Evolutionary conservation across 1,140 invertebrate genomes (phyloP).

Genomic region (Heliconius hewitsoni): DNA sequence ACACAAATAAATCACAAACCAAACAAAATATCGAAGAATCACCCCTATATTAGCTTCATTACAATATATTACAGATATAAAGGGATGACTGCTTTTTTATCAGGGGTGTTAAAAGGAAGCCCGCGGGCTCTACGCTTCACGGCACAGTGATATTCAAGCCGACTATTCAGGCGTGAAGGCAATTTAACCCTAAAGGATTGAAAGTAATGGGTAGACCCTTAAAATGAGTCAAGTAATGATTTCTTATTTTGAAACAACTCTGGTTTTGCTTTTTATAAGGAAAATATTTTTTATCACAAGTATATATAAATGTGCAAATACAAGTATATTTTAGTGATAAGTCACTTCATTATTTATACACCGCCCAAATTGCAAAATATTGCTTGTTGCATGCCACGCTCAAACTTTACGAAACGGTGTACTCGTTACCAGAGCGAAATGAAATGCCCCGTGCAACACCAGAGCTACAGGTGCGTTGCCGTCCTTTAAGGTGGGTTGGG

Average conservation of each 20-base stretch:
- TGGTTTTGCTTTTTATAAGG: not conserved
- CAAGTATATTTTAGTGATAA: too few species aligned
- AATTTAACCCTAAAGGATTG: constrained; percentile 14
- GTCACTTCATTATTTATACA: too few species aligned
- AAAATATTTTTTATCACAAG: not conserved
- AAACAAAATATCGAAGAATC: constrained; percentile 1
- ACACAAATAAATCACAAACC: not conserved
- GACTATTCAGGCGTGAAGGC: constrained; percentile 10
- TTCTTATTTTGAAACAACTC: not conserved
- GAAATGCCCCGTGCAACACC: too few species aligned
- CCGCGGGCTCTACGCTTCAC: not conserved
- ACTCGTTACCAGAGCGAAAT: too few species aligned
- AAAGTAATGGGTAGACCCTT: constrained; percentile 10
- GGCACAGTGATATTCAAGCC: constrained; percentile 1
- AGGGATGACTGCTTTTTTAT: constrained; percentile 7
- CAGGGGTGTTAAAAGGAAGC: constrained; percentile 8
- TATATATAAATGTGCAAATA: too few species aligned
- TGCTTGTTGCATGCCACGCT: too few species aligned
- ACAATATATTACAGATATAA: constrained; percentile 14
- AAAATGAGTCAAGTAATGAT: not conserved
- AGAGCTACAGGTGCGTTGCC: too few species aligned
- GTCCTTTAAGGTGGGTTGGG: too few species aligned
- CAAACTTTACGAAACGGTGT: too few species aligned
- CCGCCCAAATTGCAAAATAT: too few species aligned
- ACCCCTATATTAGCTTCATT: not conserved